phyloP scores from a whole-genome alignment of 2,113 vertebrate genomes.

The Nanorana parkeri region DNA sequence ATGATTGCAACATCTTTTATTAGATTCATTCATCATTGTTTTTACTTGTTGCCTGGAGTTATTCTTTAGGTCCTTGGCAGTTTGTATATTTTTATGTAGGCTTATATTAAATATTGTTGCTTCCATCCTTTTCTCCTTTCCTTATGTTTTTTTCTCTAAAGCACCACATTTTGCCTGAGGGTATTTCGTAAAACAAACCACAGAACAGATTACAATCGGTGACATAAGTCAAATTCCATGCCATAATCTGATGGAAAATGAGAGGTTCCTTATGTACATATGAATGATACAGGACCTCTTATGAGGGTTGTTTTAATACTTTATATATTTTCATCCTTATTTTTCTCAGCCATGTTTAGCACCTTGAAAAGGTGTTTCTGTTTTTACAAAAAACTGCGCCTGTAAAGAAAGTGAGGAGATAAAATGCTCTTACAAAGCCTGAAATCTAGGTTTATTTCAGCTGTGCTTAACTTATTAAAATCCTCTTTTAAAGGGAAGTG shows the following conservation, averaged over 20 bases:
- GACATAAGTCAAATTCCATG: constrained; percentile 17
- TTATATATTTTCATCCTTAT: background rate
- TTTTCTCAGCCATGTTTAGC: background rate
- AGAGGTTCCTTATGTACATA: background rate
- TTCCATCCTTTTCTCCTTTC: too few relatives aligned
- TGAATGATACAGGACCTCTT: background rate
- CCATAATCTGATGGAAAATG: background rate
- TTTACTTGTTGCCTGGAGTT: too few relatives aligned
- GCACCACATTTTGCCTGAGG: background rate
- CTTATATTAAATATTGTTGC: too few relatives aligned
- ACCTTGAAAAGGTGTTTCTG: background rate
- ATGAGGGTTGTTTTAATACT: constrained; percentile 30
- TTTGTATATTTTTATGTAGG: too few relatives aligned
- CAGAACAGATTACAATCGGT: constrained; percentile 1
- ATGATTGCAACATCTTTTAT: too few relatives aligned
- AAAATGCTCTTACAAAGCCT: background rate
- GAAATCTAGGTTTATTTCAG: background rate
- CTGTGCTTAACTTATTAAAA: background rate
- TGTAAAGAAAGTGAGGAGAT: background rate
- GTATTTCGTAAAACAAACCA: background rate
- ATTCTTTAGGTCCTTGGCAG: too few relatives aligned
- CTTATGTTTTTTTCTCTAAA: background rate
- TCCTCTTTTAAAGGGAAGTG: background rate
- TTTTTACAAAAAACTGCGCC: background rate
- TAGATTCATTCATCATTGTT: too few relatives aligned